Conservation (phyloP, 2,888 invertebrate species). For the Operophtera brumata region DNA sequence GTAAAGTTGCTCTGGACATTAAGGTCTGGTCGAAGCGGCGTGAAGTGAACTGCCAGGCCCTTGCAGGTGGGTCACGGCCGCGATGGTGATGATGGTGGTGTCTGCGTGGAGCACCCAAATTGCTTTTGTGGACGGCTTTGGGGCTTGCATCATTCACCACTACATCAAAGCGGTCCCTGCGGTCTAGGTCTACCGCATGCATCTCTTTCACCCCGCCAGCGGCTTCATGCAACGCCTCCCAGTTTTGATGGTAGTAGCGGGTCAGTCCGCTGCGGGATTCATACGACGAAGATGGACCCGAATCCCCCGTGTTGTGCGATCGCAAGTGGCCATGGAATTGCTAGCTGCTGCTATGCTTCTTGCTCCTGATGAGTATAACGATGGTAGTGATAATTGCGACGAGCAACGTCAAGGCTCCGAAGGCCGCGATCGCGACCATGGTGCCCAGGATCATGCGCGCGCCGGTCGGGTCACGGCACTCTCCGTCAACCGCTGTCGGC, state of each 20-base stretch:
- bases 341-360: constrained; percentile 84
- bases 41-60: constrained; percentile 78
- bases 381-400: constrained; percentile 94
- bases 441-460: constrained; percentile 91
- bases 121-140: constrained; percentile 66
- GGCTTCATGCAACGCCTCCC: constrained; percentile 95
- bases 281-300: constrained; percentile 92
- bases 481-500: constrained; percentile 83
- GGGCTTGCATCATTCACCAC: constrained; percentile 84
- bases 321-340: constrained; percentile 94
- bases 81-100: constrained; percentile 88
- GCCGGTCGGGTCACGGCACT: constrained; percentile 78
- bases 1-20: neutral
- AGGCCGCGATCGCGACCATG: constrained; percentile 93
- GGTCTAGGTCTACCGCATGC: neutral
- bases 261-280: constrained; percentile 92
- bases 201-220: constrained; percentile 80
- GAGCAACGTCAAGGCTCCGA: constrained; percentile 94
- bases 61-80: constrained; percentile 84
- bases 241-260: constrained; percentile 94
- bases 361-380: constrained; percentile 89
- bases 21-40: constrained; percentile 46
- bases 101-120: constrained; percentile 57
- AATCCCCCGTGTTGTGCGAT: constrained; percentile 94
- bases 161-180: constrained; percentile 81